Percentiles rank a stretch among this genome's conserved stretches.
Conservation (phyloP, 2,888 invertebrate genomes). For the Ormyrus labotus region DNA sequence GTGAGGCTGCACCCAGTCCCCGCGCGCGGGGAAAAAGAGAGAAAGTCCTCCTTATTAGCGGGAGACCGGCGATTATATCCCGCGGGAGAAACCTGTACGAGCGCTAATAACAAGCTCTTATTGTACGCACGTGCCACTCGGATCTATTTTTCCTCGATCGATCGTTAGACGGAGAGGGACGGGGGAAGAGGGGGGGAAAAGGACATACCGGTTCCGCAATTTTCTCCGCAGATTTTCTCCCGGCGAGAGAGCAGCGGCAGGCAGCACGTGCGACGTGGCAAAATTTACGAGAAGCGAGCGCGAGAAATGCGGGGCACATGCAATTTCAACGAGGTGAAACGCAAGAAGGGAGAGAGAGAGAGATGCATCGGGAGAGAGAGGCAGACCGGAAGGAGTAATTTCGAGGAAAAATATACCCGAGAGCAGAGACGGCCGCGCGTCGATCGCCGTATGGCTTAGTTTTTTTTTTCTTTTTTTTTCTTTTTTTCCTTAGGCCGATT, state of each 20-base stretch:
- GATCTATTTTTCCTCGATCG: neutral
- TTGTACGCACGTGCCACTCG: neutral
- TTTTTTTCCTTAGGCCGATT: neutral
- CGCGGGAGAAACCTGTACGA: neutral
- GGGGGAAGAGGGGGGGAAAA: neutral
- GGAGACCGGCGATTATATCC: neutral
- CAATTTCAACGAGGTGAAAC: slow-evolving; percentile 25
- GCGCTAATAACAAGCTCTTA: slow-evolving; percentile 11
- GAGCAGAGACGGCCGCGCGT: neutral
- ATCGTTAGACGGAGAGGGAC: neutral
- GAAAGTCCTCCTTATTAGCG: slow-evolving; percentile 2
- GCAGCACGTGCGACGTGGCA: neutral
- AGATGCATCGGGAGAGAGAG: neutral
- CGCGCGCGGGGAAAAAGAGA: no score
- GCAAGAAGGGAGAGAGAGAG: neutral
- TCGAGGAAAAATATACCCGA: slow-evolving; percentile 23
- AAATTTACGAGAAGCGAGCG: slow-evolving; percentile 35
- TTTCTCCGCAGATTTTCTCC: slow-evolving; percentile 11
- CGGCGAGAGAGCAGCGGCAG: no score
- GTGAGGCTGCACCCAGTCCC: no score
- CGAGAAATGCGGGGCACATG: slow-evolving; percentile 30
- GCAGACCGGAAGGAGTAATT: slow-evolving; percentile 36
- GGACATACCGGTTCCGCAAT: slow-evolving; percentile 32
- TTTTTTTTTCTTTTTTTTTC: slow-evolving; percentile 1
- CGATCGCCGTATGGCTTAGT: slow-evolving; percentile 16